phyloP scores from a whole-genome alignment of 2,797 vertebrate species.

The Paramormyrops hopkinsi region DNA sequence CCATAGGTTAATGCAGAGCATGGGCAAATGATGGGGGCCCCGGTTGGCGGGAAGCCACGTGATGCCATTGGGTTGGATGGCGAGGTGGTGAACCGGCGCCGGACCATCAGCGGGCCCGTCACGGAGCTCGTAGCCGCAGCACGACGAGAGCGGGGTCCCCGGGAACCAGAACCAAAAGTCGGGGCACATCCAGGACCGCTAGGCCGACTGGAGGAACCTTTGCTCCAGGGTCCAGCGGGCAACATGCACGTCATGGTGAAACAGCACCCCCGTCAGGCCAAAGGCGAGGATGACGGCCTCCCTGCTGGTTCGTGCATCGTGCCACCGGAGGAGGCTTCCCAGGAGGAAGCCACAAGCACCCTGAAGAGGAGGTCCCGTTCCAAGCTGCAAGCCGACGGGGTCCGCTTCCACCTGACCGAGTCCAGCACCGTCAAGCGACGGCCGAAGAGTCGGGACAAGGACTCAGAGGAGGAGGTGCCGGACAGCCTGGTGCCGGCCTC shows the following conservation, averaged over 20 bases:
- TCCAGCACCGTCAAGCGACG: conserved; percentile 88
- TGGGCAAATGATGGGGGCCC: conserved; percentile 19
- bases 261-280: conserved; percentile 47
- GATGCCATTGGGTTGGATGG: conserved; percentile 85
- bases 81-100: conserved; percentile 85
- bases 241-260: conserved; percentile 70
- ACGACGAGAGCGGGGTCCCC: conserved; percentile 52
- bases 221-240: conserved; percentile 47
- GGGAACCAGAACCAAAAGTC: conserved; percentile 22
- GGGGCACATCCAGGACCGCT: background rate
- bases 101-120: conserved; percentile 90
- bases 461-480: conserved; percentile 58
- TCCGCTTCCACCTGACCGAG: conserved; percentile 86
- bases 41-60: conserved; percentile 62
- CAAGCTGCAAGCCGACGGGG: conserved; percentile 70
- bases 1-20: conserved; percentile 49
- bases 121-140: conserved; percentile 77
- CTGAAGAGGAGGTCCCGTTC: conserved; percentile 77
- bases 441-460: conserved; percentile 85
- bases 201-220: conserved; percentile 33
- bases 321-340: conserved; percentile 61
- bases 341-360: conserved; percentile 67
- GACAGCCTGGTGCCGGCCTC: conserved; percentile 59
- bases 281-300: conserved; percentile 32
- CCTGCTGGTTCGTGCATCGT: conserved; percentile 36